A percentile compares a stretch with the other conserved stretches of the same genome.
These are phyloP conservation scores for Luscinia luscinia DNA, from an alignment of 2,797 vertebrate genomes.

Conservation along the genomic window DNA sequence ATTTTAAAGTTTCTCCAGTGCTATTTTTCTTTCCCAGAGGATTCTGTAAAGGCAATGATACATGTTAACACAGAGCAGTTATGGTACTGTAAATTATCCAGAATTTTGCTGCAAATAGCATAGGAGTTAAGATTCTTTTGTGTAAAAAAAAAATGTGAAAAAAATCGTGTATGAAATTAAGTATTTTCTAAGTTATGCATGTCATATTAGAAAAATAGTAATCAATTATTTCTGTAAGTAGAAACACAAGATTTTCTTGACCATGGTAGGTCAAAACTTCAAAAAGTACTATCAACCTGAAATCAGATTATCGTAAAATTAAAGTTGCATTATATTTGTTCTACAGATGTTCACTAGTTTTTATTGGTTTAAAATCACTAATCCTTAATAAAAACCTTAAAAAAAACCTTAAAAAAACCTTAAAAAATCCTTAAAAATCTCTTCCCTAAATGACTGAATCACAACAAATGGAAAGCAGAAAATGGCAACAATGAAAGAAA, in stretches of 20 bases:
- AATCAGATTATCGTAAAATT: background rate
- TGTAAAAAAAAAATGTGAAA: accelerated
- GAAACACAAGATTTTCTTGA: background rate
- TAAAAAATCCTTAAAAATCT: background rate
- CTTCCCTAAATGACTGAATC: background rate
- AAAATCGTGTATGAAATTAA: background rate
- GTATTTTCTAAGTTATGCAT: background rate
- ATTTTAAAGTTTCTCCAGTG: background rate
- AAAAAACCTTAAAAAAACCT: background rate
- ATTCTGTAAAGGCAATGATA: background rate
- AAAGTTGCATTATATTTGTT: background rate
- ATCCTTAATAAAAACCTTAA: background rate
- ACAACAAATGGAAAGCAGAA: background rate
- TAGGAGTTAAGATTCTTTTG: background rate
- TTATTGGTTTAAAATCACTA: background rate
- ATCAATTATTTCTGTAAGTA: background rate
- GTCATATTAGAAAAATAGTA: background rate
- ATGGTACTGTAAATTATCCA: background rate
- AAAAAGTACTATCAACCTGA: background rate
- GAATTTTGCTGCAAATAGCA: background rate
- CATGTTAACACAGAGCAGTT: background rate
- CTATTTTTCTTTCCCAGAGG: background rate
- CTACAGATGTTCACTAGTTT: background rate
- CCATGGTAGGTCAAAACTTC: background rate
- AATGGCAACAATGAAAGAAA: background rate